Base-by-base conservation (phyloP, 37 sponge, comb jelly and placozoan species). In the Lycopodina hypogea region DNA sequence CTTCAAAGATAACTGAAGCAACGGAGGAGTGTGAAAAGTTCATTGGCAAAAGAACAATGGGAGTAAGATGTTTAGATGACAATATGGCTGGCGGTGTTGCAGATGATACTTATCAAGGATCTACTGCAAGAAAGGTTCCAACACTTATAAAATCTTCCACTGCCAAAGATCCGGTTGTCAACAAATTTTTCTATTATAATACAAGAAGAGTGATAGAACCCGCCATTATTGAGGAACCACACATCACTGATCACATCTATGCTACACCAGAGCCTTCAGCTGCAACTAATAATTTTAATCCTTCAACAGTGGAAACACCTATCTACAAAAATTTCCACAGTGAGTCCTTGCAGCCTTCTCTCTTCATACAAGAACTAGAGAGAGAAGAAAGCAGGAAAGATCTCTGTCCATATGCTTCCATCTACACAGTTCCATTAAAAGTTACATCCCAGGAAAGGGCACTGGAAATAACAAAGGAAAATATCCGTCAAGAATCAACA, bases 271-370 rank as follows among this genome's bases (percentile, higher is more conserved):
- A 19, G 18, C 1, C 39, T 19, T 60, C 59, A 14, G 7, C 61
- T 40, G n/a, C 61, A 17, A 26, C 19, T n/a, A 12, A 30, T 32
- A 8, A 3, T 29, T 30, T 6, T 36, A 24, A 30, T 34, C 2
- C 7, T 8, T 14, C 8, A 14, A 11, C n/a, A 24, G 8, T 19
- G 38, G 68, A 67, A 11, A 24, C 11, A 23, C 32, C 32, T 19
- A 71, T 71, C 42, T 77, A 77, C 42, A 67, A 82, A 36, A 19
- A 58, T 1, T 56, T 83, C n/a, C 76, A 83, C 60, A 83, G 84
- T 60, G 78, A 77, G 36, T 42, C 77, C 1, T 36, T 77, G 30
- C 7, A 76, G 15, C 84, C 84, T 30, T 56, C 71, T 0, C 42
- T 42, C 21, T 83, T 76, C 37, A 57, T 21, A 17, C 57, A 42